phyloP scores from a whole-genome alignment of 2,888 invertebrate genomes.

The Tolmerus cingulatus region DNA sequence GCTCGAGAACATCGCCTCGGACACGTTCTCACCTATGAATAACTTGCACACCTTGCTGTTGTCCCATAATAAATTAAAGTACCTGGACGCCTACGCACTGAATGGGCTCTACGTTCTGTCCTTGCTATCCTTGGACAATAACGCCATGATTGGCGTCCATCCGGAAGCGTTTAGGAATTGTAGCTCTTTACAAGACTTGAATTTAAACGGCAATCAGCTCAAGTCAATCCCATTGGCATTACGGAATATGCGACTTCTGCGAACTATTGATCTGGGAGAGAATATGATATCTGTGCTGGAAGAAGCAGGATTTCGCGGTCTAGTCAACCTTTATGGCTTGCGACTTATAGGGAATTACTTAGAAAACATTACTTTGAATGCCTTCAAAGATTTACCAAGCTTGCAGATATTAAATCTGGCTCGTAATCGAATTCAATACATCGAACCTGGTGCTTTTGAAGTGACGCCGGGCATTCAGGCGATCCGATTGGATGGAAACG shows the following conservation, averaged over 20 bases:
- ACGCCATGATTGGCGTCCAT: slow-evolving; percentile 82
- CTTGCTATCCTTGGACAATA: slow-evolving; percentile 84
- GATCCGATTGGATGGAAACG: slow-evolving; percentile 86
- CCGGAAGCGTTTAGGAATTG: slow-evolving; percentile 90
- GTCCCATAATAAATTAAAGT: slow-evolving; percentile 84
- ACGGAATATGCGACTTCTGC: slow-evolving; percentile 83
- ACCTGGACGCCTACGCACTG: slow-evolving; percentile 84
- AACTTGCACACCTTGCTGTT: slow-evolving; percentile 89
- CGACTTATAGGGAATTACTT: slow-evolving; percentile 89
- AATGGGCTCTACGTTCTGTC: slow-evolving; percentile 89
- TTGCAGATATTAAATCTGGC: slow-evolving; percentile 88
- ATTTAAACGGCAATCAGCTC: slow-evolving; percentile 86
- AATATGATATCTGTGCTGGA: slow-evolving; percentile 85
- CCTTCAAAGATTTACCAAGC: slow-evolving; percentile 80
- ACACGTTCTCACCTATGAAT: slow-evolving; percentile 90
- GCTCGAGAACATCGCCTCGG: slow-evolving; percentile 82
- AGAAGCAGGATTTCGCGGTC: slow-evolving; percentile 81
- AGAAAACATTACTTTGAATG: slow-evolving; percentile 80
- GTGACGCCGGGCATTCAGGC: slow-evolving; percentile 82
- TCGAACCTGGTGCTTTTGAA: slow-evolving; percentile 84
- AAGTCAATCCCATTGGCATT: slow-evolving; percentile 82
- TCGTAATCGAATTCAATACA: slow-evolving; percentile 79
- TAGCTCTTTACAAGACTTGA: slow-evolving; percentile 87
- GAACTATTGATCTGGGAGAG: slow-evolving; percentile 90
- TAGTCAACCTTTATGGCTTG: slow-evolving; percentile 86